Base-by-base conservation (phyloP, 30 jellyfish, hydroid and myxozoan species). In the Chrysaora quinquecirrha region DNA sequence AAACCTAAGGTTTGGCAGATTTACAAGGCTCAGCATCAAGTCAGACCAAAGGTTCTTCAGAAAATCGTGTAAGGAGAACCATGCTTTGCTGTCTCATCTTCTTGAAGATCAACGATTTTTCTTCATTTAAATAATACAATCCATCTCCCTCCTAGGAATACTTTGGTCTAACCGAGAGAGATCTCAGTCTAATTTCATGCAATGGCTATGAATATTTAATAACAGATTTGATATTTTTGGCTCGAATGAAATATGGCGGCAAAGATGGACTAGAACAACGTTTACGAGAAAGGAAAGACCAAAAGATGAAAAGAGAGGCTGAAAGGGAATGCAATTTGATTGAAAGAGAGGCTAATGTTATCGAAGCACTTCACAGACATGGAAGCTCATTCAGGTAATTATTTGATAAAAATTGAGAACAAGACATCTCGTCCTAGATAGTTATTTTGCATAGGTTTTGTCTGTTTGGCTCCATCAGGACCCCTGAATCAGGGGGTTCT, bases 171-270 rank as follows among this genome's bases (percentile, higher is more conserved):
- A 82, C 92, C 16, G 92, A 82, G 48, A 32, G 92, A 69, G 92
- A 82, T 35, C 71, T 82, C 14, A 82, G 74, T 43, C 63, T 82
- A 11, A 82, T 82, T 6, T 68, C 75, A 12, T 52, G 85, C 92
- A 82, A 82, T 60, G 85, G 92, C 4, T 82, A 46, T 64, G 92
- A 71, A 47, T 82, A 82, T 38, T 48, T 82, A 14, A 63, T 82
- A 28, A 82, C 92, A 0, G 92, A 82, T 71, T 38, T 82, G 72
- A 82, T 82, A 11, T 82, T 82, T 32, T 85, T 82, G 47, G 92
- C 92, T 19, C 84, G 92, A 1, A 82, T 85, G 25, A 82, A 82
- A 69, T 82, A 82, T 47, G 92, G 92, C 33, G 92, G 92, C 7
- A 82, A 54, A 56, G 92, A 82, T 52, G 92, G 92, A 27, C 32